Conservation (phyloP, 2,113 vertebrate genomes). For the Anarrhichthys ocellatus region DNA sequence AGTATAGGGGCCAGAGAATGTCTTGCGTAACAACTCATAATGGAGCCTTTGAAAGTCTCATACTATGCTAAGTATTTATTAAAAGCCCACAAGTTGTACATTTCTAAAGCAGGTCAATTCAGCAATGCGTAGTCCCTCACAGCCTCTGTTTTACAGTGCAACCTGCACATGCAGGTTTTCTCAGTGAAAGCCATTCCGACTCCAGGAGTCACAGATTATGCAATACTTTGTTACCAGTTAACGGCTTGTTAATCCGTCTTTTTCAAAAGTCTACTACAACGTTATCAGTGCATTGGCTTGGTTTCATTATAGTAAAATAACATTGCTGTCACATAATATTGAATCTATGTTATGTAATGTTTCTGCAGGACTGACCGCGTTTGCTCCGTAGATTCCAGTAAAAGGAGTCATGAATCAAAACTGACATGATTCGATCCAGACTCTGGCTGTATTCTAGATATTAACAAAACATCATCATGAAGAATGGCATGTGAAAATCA, state of each 20-base stretch:
- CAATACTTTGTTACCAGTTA: background rate
- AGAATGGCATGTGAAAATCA: background rate
- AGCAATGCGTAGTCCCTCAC: background rate
- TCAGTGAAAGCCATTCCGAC: background rate
- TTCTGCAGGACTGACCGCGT: slow-evolving; percentile 2
- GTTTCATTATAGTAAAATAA: slow-evolving; percentile 2
- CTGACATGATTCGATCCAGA: slow-evolving; percentile 58
- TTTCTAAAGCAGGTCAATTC: background rate
- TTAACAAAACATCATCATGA: slow-evolving; percentile 18
- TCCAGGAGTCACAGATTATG: background rate
- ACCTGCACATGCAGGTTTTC: background rate
- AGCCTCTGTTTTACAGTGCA: background rate
- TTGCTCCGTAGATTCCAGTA: slow-evolving; percentile 24
- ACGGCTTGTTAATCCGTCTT: background rate
- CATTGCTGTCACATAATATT: background rate
- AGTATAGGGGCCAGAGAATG: no score
- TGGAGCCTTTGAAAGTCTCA: no score
- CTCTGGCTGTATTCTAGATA: background rate
- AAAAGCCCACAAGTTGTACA: no score
- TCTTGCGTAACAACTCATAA: no score
- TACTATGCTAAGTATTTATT: no score
- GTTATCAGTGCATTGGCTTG: background rate
- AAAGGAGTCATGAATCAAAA: slow-evolving; percentile 29
- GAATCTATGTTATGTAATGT: slow-evolving; percentile 15
- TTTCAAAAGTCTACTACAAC: background rate